Conservation (phyloP, 2,113 vertebrate genomes). For the Neotoma lepida region DNA sequence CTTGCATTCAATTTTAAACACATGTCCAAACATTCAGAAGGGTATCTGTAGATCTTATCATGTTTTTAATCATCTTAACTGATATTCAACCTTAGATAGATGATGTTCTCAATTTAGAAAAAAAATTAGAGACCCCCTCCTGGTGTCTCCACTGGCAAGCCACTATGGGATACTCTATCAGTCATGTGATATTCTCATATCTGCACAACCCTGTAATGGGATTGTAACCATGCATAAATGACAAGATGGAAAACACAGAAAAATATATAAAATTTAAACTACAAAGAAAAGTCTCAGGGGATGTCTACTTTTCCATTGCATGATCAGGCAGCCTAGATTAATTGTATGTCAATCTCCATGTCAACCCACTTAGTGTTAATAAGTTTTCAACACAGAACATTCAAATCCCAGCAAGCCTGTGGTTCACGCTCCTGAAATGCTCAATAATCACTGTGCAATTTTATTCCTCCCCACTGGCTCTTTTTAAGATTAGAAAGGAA, state of each 20-base stretch:
- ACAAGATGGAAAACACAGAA: background rate
- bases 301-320: background rate
- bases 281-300: background rate
- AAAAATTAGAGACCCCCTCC: background rate
- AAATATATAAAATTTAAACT: background rate
- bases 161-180: background rate
- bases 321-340: conserved; percentile 1
- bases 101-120: background rate
- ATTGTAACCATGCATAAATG: background rate
- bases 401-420: conserved; percentile 56
- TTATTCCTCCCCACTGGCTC: conserved; percentile 57
- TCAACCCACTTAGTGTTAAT: conserved; percentile 50
- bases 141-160: background rate
- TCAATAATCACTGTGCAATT: conserved; percentile 51
- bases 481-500: conserved; percentile 56
- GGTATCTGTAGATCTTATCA: background rate
- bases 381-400: conserved; percentile 34
- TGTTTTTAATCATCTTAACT: background rate
- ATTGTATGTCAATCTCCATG: conserved; percentile 38
- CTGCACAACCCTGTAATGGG: background rate
- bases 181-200: background rate
- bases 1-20: background rate
- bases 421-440: conserved; percentile 17
- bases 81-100: background rate
- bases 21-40: background rate